Conservation (phyloP, 1,140 invertebrate species). For the Orchestia grillus region DNA sequence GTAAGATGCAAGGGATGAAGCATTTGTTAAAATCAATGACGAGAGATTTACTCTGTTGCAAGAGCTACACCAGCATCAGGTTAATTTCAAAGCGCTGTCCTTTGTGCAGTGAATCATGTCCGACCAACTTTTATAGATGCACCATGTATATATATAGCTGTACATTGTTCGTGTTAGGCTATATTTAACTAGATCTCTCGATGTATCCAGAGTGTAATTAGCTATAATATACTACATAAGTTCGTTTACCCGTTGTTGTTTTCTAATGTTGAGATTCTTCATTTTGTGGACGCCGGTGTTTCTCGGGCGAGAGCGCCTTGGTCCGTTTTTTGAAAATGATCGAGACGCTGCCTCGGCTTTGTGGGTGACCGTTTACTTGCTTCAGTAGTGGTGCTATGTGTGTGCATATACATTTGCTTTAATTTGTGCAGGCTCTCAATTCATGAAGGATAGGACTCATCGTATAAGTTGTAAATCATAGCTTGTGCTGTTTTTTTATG, state of each 20-base stretch:
- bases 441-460: background rate
- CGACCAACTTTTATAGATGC: background rate
- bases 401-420: background rate
- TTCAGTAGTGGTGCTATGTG: background rate
- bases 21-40: background rate
- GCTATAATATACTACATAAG: slow-evolving; percentile 21
- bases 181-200: slow-evolving; percentile 54
- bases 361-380: background rate
- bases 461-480: background rate
- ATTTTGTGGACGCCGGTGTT: background rate
- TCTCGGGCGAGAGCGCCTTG: background rate
- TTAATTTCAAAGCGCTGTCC: background rate
- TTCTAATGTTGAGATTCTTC: slow-evolving; percentile 4
- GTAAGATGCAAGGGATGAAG: too few species aligned
- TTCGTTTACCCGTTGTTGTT: slow-evolving; percentile 28
- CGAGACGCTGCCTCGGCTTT: background rate
- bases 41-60: background rate
- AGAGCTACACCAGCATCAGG: background rate
- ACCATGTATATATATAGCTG: background rate
- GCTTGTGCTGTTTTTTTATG: background rate
- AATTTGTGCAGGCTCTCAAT: background rate
- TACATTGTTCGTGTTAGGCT: background rate
- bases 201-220: slow-evolving; percentile 55
- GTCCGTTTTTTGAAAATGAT: background rate
- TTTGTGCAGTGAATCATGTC: background rate